Conservation (phyloP, 2,113 vertebrate genomes). For the Prolemur simus region DNA sequence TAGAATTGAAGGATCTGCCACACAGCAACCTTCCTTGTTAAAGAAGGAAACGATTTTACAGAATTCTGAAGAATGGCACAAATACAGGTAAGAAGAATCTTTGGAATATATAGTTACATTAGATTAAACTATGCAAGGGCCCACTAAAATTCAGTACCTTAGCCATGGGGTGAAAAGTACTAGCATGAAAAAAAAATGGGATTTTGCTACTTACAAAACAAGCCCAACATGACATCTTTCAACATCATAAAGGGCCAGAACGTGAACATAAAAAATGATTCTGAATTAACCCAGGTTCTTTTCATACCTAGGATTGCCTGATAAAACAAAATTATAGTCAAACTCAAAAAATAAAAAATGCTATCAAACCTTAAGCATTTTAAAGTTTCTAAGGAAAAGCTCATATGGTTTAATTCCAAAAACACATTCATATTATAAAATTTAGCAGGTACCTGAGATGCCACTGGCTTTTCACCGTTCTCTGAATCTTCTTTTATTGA, state of each 20-base stretch:
- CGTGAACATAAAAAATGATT: not conserved
- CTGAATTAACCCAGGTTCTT: conserved; percentile 29
- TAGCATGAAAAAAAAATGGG: not conserved
- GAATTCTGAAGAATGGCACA: not conserved
- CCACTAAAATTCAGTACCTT: not conserved
- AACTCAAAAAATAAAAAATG: not conserved
- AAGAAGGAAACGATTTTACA: not conserved
- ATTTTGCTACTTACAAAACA: conserved; percentile 4
- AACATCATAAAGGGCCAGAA: conserved; percentile 2
- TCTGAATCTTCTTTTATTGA: conserved; percentile 79
- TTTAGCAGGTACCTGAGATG: conserved; percentile 78
- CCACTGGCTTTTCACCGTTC: conserved; percentile 65
- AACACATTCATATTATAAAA: conserved; percentile 10
- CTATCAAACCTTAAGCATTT: conserved; percentile 21
- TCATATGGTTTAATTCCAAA: not conserved
- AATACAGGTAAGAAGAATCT: not conserved
- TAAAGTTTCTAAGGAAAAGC: not conserved
- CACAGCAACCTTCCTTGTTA: not conserved
- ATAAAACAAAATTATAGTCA: not conserved
- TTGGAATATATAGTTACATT: not conserved
- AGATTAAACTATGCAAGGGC: not conserved
- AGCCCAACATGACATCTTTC: not conserved
- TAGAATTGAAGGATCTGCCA: not conserved
- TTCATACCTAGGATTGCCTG: not conserved
- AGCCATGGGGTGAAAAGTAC: not conserved